These are phyloP conservation scores for Acestrorhynchus altus DNA, from an alignment of 2,797 vertebrate species.

Conservation along the genomic window DNA sequence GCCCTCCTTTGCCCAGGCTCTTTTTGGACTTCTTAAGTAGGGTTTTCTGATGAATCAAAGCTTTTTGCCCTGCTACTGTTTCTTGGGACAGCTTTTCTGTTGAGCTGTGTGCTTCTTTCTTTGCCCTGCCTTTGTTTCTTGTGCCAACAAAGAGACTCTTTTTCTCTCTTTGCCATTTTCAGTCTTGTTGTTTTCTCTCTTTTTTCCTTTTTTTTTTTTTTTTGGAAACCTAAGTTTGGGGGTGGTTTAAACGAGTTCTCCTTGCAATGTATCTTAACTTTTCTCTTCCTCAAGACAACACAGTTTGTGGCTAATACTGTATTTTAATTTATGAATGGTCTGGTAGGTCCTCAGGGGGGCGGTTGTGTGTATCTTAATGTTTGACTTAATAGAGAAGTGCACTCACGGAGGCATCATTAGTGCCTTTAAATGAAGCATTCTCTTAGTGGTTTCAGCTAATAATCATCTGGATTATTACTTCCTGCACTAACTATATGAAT, in stretches of 20 bases:
- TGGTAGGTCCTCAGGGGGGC: slow-evolving; percentile 16
- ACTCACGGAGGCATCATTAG: slow-evolving; percentile 10
- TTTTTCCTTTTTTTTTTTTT: slow-evolving; percentile 67
- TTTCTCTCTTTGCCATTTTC: slow-evolving; percentile 69
- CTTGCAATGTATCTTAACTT: background rate
- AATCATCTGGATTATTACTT: background rate
- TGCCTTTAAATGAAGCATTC: slow-evolving; percentile 20
- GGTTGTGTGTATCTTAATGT: background rate
- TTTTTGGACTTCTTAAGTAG: slow-evolving; percentile 63
- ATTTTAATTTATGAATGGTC: slow-evolving; percentile 33
- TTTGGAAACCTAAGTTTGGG: slow-evolving; percentile 46
- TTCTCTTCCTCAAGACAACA: slow-evolving; percentile 64
- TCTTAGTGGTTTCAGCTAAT: background rate
- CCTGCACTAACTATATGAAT: no score
- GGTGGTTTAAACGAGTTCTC: slow-evolving; percentile 4
- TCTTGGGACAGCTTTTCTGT: slow-evolving; percentile 31
- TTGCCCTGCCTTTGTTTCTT: slow-evolving; percentile 39
- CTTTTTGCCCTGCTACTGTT: slow-evolving; percentile 28
- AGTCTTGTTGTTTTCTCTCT: slow-evolving; percentile 58
- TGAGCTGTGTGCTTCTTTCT: slow-evolving; percentile 48
- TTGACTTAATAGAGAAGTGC: background rate
- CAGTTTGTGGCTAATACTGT: slow-evolving; percentile 39
- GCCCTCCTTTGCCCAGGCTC: slow-evolving; percentile 15
- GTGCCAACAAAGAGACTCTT: slow-evolving; percentile 51
- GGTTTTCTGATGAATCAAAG: slow-evolving; percentile 40